A percentile compares a stretch with the other conserved stretches of the same genome.
Conservation (phyloP, 2,113 vertebrate species). For the Poecile atricapillus region DNA sequence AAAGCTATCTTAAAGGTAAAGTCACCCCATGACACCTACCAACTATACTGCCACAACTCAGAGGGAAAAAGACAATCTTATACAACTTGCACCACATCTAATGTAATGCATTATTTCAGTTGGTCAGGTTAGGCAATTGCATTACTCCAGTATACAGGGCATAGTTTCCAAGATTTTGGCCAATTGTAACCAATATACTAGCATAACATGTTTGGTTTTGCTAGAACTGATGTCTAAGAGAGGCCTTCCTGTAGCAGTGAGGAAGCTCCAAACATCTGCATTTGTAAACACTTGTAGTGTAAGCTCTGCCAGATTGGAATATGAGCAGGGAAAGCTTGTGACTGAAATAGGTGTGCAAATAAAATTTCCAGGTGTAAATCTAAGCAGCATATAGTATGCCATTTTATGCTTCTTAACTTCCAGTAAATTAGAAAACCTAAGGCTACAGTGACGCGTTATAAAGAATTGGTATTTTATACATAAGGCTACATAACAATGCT, state of each 20-base stretch:
- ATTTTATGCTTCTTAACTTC: neutral
- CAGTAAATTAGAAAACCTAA: neutral
- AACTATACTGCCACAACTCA: neutral
- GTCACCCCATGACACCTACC: no score
- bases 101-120: neutral
- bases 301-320: neutral
- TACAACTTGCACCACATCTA: neutral
- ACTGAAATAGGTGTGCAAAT: neutral
- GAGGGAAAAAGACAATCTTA: neutral
- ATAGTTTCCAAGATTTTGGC: neutral
- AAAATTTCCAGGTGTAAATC: neutral
- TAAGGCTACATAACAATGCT: neutral
- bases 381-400: neutral
- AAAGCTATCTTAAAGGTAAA: no score
- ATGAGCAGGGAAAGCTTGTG: neutral
- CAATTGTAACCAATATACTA: neutral
- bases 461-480: neutral
- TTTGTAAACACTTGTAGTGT: neutral
- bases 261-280: neutral
- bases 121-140: neutral
- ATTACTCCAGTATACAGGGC: neutral
- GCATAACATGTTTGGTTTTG: neutral
- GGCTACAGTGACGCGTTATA: neutral
- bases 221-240: neutral
- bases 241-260: neutral